Evolutionary conservation across 2,888 invertebrate genomes (phyloP), one percentile per base, ranked within the genome.

Genomic region (Operophtera brumata): DNA sequence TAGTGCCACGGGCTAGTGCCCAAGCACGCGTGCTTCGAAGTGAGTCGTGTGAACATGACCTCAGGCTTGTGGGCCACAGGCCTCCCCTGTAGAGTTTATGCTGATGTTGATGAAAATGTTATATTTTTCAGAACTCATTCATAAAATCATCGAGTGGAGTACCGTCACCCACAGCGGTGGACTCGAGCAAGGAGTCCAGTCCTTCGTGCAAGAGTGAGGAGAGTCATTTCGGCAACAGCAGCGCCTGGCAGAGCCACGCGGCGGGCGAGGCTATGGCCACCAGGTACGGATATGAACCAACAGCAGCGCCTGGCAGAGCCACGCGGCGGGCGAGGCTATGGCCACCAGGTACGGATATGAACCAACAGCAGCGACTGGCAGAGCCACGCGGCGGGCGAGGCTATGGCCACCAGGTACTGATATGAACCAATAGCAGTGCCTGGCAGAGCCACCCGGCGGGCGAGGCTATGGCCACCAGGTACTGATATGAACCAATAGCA

Each of bases 231-330:
- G 85, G 86, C 1, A 84, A 79, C 65, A 86, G 84, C 67, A 79
- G 82, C 48, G 84, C 81, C 14, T 90, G 91, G 91, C 86, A 89
- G 64, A 84, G 77, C 62, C 89, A 90, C 62, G 90, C 89, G 0
- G 91, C 91, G n/a, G 91, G 91, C 4, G 91, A 91, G 69, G 90
- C 91, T 25, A 91, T 91, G 91, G 91, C 91, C 36, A 87, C 76
- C 20, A 84, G 90, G 91, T 90, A 74, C 13, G 12, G 12, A 42
- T n/a, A 35, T 46, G 20, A 20, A 3, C 20, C 20, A 20, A 3
- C 20, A 20, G 2, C 20, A 20, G 20, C 2, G 20, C 20, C 4
- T 20, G 2, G 20, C 86, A 89, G 64, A 84, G 77, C 62, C 89
- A 90, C 62, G 90, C 89, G 0, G 91, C 91, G n/a, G 91, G 91